A percentile compares a stretch with the other conserved stretches of the same genome.
Evolutionary conservation across 2,888 invertebrate genomes (phyloP).

Genomic region (Caenorhabditis auriculariae): DNA sequence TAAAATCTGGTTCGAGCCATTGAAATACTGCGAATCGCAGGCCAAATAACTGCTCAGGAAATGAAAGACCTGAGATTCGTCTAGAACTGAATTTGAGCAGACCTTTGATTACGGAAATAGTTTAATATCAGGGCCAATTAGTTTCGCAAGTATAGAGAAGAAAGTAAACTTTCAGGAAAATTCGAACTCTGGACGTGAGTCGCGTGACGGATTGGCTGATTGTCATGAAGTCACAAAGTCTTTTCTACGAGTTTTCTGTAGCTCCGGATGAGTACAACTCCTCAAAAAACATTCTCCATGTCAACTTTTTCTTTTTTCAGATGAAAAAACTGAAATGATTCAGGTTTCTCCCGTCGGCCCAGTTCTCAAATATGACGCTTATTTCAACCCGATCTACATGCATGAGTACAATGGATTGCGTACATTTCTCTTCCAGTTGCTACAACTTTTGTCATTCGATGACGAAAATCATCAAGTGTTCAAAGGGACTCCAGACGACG

Average conservation of each 20-base stretch:
- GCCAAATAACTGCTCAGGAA: too few species aligned
- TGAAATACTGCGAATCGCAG: too few species aligned
- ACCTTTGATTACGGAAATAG: too few species aligned
- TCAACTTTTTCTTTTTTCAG: not conserved
- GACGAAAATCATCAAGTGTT: constrained; percentile 6
- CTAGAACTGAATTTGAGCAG: too few species aligned
- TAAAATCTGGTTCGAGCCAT: too few species aligned
- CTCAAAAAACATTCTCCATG: constrained; percentile 4
- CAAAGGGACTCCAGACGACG: not conserved
- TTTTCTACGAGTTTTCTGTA: constrained; percentile 2
- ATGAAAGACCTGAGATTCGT: too few species aligned
- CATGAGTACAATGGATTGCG: constrained; percentile 7
- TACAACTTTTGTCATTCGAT: constrained; percentile 3
- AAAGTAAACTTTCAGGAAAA: too few species aligned
- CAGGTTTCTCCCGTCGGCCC: not conserved
- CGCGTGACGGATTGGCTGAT: constrained; percentile 13
- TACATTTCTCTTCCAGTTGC: constrained; percentile 2
- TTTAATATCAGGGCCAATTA: too few species aligned
- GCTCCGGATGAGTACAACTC: constrained; percentile 11
- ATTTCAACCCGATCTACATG: constrained; percentile 9
- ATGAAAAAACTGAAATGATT: not conserved
- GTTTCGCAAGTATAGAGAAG: too few species aligned
- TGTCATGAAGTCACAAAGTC: constrained; percentile 4
- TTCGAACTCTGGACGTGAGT: too few species aligned
- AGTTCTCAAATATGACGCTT: not conserved